Evolutionary conservation across 64 coral and sea anemone genomes (phyloP), one percentile per base, ranked within the genome.

Genomic region (Montipora sp.): DNA sequence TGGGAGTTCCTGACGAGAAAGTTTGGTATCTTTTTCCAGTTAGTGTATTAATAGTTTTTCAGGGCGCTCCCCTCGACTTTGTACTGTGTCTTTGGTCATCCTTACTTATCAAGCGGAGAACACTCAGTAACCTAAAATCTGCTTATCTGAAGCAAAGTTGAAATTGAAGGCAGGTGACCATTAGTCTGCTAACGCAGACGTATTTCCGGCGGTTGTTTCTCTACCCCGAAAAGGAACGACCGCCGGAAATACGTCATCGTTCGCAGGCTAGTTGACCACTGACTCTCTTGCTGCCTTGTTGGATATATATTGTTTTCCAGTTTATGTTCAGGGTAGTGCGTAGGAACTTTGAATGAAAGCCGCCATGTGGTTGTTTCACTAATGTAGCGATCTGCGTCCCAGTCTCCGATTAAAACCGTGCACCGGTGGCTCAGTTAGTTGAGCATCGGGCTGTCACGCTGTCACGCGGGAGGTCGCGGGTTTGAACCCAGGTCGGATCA

Each of bases 321-420:
- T 10, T 47, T 20, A 79, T 5, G 36, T 80, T 36, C 58, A 79
- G 73, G 1, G 46, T 72, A 15, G n/a, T 47, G 23, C 90, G 50
- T 13, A 92, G 69, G 60, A 92, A 48, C 46, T 73, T 83, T 75
- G 90, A 85, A 47, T 76, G 10, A 7, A 55, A 92, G 50, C 16
- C n/a, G 45, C 72, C 81, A 85, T 92, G 80, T 7, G 85, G 19
- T 47, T 51, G 48, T 43, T 77, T 60, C 73, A 77, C 67, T 16
- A 2, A 3, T 59, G 44, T 65, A 13, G 67, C 23, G 6, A 68
- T 92, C 19, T 85, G 73, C 4, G 81, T 74, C 90, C 69, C 84
- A 73, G 21, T 18, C 58, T 90, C 88, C 51, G 22, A 78, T 18
- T 75, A 75, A n/a, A 69, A 90, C 46, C 66, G 47, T 1, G 36